Evolutionary conservation across 2,888 invertebrate genomes (phyloP), one percentile per base, ranked within the genome.

Genomic region (Onchidella celtica): DNA sequence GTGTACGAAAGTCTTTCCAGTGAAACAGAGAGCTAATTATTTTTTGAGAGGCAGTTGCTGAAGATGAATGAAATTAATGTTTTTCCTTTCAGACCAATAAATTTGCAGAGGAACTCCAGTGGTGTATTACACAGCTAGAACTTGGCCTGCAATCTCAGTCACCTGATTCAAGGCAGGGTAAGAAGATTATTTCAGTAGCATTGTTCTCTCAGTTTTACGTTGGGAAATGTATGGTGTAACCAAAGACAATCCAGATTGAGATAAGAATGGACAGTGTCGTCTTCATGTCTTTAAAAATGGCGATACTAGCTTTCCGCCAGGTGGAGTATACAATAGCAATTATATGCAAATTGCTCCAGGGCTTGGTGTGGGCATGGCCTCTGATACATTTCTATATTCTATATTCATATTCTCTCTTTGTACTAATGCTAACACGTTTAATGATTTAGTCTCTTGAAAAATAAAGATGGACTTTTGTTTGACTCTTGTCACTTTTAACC

Each of bases 101-200:
- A 40, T 79, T 79, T 73, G 24, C 27, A 24, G 79, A 79, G n/a
- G 79, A 79, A 32, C 66, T 79, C 24, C 47, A 24, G 0, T 79
- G 79, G 79, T 79, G 79, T 38, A 79, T 79, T 65, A 55, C 21
- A 17, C 73, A 79, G 24, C 55, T 79, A 14, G 79, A 79, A 27
- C 65, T 79, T n/a, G 79, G 79, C 17, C 38, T 79, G n/a, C 72
- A 73, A 38, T 32, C 73, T 1, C 79, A 73, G 57, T 65, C 57
- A 55, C 79, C 79, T 32, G 73, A 79, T 11, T 79, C 79, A 6
- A 63, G 70, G 21, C 73, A 79, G 59, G 73, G 79, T 79, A 57
- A 61, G 34, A 2, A 65, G 17, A 27, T 17, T 27, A 27, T 17
- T 6, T 4, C 1, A 6, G 3, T 17, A 32, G 17, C n/a, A 17